Evolutionary conservation across 2,113 vertebrate genomes (phyloP), one percentile per base, ranked within the genome.

Genomic region (Eupsittula cactorum): DNA sequence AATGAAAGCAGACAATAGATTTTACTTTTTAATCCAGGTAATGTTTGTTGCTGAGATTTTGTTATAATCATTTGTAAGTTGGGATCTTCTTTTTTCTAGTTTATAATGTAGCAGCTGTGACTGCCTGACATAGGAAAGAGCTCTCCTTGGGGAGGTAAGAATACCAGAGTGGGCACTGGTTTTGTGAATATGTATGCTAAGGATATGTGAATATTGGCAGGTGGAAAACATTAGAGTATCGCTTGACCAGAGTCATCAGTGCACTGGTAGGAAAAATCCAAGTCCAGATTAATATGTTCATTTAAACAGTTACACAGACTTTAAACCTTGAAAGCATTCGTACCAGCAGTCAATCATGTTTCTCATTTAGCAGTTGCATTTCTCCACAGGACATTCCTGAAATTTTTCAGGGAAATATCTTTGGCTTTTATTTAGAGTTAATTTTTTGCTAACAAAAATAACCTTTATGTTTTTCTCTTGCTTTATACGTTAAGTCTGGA

Each of bases 351-450:
- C 90, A 57, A 23, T 82, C 31, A 20, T 67, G 46, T 88, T 88
- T 93, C 86, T 62, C 28, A 33, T 78, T 89, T 77, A 91, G 47
- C 20, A 73, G 28, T 80, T 87, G 52, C 1, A 0, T 87, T 87
- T 85, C 83, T 93, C 65, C 74, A 67, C 73, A 92, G 80, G 92
- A 84, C 16, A 9, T 89, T 93, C 86, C 96, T 94, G 88, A 65
- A 95, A 70, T 41, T 91, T 95, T 84, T 28, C 52, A 86, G 70
- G 62, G 57, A 92, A 92, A 52, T 67, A 71, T 21, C 62, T 92
- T 79, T 86, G 68, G 62, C 63, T 93, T 94, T 96, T 91, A 73
- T 90, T 90, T 92, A 79, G 47, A 41, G 18, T 41, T 75, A 18
- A 19, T 71, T 90, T 88, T 88, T 89, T 84, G 62, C 77, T 85